Evolutionary conservation across 1,140 invertebrate genomes (phyloP), one percentile per base, ranked within the genome.

Genomic region (Drosophila athabasca): DNA sequence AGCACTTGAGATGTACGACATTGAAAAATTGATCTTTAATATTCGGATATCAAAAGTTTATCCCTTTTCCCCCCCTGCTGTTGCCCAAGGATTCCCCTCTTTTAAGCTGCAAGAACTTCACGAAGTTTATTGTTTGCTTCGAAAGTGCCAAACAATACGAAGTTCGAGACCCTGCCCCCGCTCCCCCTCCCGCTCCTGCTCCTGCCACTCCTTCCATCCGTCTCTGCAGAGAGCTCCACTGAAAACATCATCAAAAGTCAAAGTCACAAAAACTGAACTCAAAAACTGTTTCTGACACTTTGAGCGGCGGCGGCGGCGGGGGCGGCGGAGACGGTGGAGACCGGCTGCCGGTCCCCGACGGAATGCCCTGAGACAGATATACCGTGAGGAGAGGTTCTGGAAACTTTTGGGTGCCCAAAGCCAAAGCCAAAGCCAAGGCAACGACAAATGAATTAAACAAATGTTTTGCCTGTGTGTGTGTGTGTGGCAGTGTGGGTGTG

Each of bases 401-500:
- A 41, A 70, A 70, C 55, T 52, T 69, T 69, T 58, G 51, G 35
- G 9, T 13, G 35, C 35, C 35, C 35, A 39, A 68, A 46, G 51
- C 26, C 51, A 50, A 69, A 66, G 62, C 65, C 62, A 68, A 58
- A 69, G 66, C 66, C 66, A 69, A 57, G 66, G 66, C 66, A 69
- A 69, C 66, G 66, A 69, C 67, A 70, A 69, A 69, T 58, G 52
- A 70, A 69, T 69, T 58, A 69, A 70, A 70, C 67, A 70, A 70
- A 69, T 58, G 67, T 43, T 8, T 44, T n/a, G 19, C 24, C 59
- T 17, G 17, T 49, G n/a, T 45, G 22, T 11, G 19, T 26, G 24
- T 19, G 17, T 43, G 31, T 44, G 6, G 6, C 29, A 24, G 24
- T 29, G 29, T 54, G 35, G 29, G 44, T 67, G 45, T 71, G 64